Percentiles rank a stretch among this genome's conserved stretches.
Evolutionary conservation across 2,113 vertebrate genomes (phyloP).

Genomic region (Chiloscyllium plagiosum): DNA sequence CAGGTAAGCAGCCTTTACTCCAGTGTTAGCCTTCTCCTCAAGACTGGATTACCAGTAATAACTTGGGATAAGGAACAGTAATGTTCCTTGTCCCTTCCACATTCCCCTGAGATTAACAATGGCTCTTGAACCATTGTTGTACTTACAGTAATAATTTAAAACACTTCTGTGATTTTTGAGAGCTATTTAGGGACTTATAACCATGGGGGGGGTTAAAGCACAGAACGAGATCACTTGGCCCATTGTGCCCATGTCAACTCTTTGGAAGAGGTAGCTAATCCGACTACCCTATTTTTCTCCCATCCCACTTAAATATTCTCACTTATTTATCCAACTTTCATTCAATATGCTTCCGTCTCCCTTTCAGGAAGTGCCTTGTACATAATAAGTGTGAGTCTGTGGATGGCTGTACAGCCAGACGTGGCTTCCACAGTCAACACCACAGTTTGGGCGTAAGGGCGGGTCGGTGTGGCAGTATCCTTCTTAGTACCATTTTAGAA

Average conservation of each 20-base stretch:
- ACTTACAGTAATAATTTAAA: neutral
- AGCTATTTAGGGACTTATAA: neutral
- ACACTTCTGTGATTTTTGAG: neutral
- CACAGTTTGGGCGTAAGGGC: too few relatives aligned
- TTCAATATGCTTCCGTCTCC: too few relatives aligned
- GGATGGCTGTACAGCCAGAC: too few relatives aligned
- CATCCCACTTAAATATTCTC: neutral
- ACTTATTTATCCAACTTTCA: neutral
- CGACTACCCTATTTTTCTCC: neutral
- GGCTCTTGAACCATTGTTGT: neutral
- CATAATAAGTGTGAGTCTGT: neutral
- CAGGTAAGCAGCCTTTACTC: neutral
- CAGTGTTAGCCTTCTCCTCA: neutral
- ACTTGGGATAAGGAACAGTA: neutral
- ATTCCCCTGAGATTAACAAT: neutral
- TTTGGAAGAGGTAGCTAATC: neutral
- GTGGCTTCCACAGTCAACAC: too few relatives aligned
- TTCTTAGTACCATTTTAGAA: too few relatives aligned
- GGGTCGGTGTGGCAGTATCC: too few relatives aligned
- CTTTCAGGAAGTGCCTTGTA: too few relatives aligned
- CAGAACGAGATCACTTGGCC: neutral
- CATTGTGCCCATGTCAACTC: neutral
- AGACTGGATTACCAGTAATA: neutral
- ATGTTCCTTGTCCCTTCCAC: too few relatives aligned
- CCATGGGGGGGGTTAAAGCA: neutral